Conservation (phyloP, 2,888 invertebrate genomes). For the Torymus tubicola region DNA sequence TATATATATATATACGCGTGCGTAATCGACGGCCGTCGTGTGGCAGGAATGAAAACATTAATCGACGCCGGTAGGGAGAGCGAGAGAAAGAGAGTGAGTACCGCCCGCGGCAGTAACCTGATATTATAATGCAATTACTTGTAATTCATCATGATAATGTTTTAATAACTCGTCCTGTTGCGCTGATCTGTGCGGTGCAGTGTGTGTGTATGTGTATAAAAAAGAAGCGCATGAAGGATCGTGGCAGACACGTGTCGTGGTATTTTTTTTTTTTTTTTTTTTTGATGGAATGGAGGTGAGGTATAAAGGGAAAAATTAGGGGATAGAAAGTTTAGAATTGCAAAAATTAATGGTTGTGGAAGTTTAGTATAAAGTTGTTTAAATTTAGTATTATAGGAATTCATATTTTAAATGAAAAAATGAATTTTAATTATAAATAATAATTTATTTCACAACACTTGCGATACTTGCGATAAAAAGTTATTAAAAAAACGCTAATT, state of each 20-base stretch:
- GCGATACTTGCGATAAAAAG: too few species aligned
- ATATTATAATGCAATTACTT: constrained; percentile 54
- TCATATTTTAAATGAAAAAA: too few species aligned
- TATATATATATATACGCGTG: neutral
- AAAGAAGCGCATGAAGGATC: too few species aligned
- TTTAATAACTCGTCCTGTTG: constrained; percentile 44
- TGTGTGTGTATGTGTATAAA: too few species aligned
- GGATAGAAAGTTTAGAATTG: neutral
- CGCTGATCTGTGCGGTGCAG: too few species aligned
- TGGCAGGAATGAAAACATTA: constrained; percentile 50
- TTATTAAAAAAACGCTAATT: neutral
- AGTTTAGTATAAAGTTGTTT: too few species aligned
- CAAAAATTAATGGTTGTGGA: too few species aligned
- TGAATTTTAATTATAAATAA: too few species aligned
- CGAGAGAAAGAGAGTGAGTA: neutral
- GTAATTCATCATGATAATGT: constrained; percentile 54
- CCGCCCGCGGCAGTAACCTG: constrained; percentile 25
- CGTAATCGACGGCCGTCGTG: constrained; percentile 22
- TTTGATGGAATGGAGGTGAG: neutral
- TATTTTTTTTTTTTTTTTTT: too few species aligned
- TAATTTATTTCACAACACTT: too few species aligned
- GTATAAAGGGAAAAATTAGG: neutral
- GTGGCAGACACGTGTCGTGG: too few species aligned
- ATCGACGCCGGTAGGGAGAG: constrained; percentile 25
- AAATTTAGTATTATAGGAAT: too few species aligned